Evolutionary conservation across 2,113 vertebrate species (phyloP), one percentile per base, ranked within the genome.

Genomic region (Prunella himalayana): DNA sequence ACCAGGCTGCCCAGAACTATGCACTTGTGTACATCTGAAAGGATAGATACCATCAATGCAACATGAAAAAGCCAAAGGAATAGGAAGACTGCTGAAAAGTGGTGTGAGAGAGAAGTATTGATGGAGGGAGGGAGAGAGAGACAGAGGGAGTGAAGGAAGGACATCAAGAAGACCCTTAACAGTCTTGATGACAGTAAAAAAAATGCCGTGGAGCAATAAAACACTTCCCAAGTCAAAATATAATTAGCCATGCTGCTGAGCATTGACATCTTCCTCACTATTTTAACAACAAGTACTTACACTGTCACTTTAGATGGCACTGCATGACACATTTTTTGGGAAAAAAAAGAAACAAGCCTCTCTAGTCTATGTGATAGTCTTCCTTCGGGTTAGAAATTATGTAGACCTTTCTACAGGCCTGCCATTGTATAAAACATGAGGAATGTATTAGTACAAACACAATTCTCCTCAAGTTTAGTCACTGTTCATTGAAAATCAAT

Each of bases 241-340:
- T 9, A 69, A 19, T 10, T 16, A 71, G 35, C 15, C 27, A 5
- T 42, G 22, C 39, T 41, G 42, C 27, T 81, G 20, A 83, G 54
- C 14, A 54, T 13, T 37, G 30, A 31, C 15, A 70, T 16, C 13
- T 60, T 82, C 47, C 31, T 90, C 70, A 11, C 5, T 47, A 39
- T 21, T 65, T 79, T 56, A 75, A 35, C 7, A 61, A 63, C 4
- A 61, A 25, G 17, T 30, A 81, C 28, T 76, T 72, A 35, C 4
- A 57, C 3, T 47, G 15, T 23, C 18, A 82, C 17, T 83, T 82
- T 39, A 78, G 13, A 64, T 68, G 44, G 53, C 22, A 47, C 6
- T 39, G 44, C 4, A 42, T 24, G 13, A 65, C 28, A 33, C 0
- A 2, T 27, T 31, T 70, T 70, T 59, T 1, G 30, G 1, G 0